phyloP scores from a whole-genome alignment of 2,113 vertebrate genomes.

The Ceyx cyanopectus region DNA sequence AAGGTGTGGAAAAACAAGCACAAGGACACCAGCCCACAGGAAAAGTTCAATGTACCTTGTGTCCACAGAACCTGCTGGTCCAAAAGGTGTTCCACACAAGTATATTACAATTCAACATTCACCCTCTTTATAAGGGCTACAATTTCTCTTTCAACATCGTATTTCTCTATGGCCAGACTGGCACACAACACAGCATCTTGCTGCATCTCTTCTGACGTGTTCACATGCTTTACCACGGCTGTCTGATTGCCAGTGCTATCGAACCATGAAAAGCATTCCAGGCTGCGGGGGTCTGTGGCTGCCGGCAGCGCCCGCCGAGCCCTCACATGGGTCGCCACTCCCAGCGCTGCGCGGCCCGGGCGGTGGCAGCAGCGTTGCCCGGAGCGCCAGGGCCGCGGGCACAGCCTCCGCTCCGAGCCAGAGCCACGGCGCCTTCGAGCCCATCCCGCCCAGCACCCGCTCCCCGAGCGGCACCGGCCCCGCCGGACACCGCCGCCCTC shows the following conservation, averaged over 20 bases:
- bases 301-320: no score
- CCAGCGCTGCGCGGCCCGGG: not conserved
- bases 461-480: fast-evolving
- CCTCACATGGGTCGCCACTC: no score
- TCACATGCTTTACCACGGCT: slow-evolving; percentile 85
- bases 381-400: not conserved
- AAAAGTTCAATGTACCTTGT: not conserved
- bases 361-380: no score
- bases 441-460: fast-evolving
- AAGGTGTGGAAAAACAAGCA: not conserved
- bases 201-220: slow-evolving; percentile 88
- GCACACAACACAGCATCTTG: slow-evolving; percentile 86
- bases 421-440: fast-evolving
- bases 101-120: not conserved
- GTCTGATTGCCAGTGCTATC: slow-evolving; percentile 74
- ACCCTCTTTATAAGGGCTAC: slow-evolving; percentile 87
- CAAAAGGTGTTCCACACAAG: not conserved
- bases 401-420: no score
- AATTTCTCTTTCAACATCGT: slow-evolving; percentile 87
- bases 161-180: slow-evolving; percentile 87
- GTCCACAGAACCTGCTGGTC: not conserved
- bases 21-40: not conserved
- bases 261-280: fast-evolving
- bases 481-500: not conserved
- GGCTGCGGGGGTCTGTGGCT: no score